Conservation (phyloP, 2,888 invertebrate genomes). For the Clistopyga incitator region DNA sequence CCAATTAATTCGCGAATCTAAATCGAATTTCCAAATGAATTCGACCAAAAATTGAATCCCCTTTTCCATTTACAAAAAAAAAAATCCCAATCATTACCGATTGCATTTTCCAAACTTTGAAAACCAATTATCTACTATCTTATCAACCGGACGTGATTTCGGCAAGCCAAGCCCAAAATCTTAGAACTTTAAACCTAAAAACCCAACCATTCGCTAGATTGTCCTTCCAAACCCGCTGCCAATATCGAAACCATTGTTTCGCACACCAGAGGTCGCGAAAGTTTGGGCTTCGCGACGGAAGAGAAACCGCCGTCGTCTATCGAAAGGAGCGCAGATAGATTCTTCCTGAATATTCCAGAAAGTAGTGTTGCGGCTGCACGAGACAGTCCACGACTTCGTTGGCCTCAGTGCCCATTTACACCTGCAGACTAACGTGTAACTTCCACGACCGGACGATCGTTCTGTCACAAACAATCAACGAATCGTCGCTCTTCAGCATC, state of each 20-base stretch:
- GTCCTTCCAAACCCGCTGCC: neutral
- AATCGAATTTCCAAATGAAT: no score
- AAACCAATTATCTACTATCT: no score
- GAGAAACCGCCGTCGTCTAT: slow-evolving; percentile 10
- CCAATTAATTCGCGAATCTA: no score
- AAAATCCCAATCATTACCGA: no score
- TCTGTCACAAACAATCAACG: neutral
- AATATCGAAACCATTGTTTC: neutral
- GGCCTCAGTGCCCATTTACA: slow-evolving; percentile 22
- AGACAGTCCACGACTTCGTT: slow-evolving; percentile 20
- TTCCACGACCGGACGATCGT: neutral
- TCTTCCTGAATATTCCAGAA: slow-evolving; percentile 65
- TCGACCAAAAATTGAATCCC: no score
- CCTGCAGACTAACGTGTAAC: neutral
- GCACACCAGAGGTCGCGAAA: slow-evolving; percentile 53
- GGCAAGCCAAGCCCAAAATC: no score
- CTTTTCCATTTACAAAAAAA: no score
- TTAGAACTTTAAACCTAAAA: no score
- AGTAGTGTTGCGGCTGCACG: slow-evolving; percentile 12
- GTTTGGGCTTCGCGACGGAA: neutral
- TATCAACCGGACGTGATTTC: no score
- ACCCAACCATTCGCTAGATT: no score
- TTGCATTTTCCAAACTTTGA: no score
- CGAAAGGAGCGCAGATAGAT: slow-evolving; percentile 16
- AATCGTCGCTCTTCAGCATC: neutral